phyloP scores from a whole-genome alignment of 1,140 invertebrate species.

The Drosophila ironensis region DNA sequence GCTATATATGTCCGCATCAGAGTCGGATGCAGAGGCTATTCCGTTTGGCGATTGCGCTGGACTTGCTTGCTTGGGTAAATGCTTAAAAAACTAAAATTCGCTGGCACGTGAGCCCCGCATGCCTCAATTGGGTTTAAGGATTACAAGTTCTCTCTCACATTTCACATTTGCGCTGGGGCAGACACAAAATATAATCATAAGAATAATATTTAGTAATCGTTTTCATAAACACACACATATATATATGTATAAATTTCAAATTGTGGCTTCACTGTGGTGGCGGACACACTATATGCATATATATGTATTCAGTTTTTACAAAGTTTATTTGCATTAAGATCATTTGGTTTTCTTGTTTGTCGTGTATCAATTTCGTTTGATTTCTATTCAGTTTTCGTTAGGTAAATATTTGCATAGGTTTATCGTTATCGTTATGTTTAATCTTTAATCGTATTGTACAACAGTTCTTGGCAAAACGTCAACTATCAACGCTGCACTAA shows the following conservation, averaged over 20 bases:
- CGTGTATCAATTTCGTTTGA: conserved; percentile 67
- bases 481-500: conserved; percentile 55
- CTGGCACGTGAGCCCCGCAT: conserved; percentile 57
- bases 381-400: conserved; percentile 51
- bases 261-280: background rate
- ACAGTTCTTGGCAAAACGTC: conserved; percentile 65
- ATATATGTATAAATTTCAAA: background rate
- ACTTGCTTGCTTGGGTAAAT: conserved; percentile 53
- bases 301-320: conserved; percentile 48
- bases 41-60: too few relatives aligned
- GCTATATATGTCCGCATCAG: background rate
- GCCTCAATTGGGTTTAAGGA: conserved; percentile 59
- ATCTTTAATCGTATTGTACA: conserved; percentile 58
- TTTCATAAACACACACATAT: conserved; percentile 15
- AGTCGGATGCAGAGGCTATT: too few relatives aligned
- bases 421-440: conserved; percentile 22
- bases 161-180: conserved; percentile 48
- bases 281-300: conserved; percentile 19
- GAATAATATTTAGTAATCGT: conserved; percentile 16
- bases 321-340: conserved; percentile 64
- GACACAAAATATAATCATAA: conserved; percentile 34
- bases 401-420: conserved; percentile 22
- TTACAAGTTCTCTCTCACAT: conserved; percentile 38
- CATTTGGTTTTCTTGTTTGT: conserved; percentile 59
- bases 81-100: conserved; percentile 73